Evolutionary conservation across 2,113 vertebrate species (phyloP), one percentile per base, ranked within the genome.

Genomic region (Pitta sordida): DNA sequence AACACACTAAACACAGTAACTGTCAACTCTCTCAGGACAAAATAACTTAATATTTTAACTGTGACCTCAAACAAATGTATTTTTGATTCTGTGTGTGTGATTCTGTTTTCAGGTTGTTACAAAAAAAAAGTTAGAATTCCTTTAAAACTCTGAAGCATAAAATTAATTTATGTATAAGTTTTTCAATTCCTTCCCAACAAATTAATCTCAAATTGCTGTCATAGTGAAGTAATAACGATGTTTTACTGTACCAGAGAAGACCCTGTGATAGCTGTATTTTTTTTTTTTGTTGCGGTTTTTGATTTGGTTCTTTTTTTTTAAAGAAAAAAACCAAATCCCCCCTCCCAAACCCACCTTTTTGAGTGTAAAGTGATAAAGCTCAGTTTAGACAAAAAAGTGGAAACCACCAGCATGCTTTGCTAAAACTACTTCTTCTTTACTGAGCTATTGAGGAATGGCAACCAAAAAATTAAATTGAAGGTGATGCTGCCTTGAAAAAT

Each of bases 1-100:
- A 91, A 91, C 44, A 77, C n/a, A 68, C 95, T 84, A 81, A 93
- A 73, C 39, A 85, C 81, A 51, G 34, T 51, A 95, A 79, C 86
- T 20, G 1, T 63, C 68, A 93, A 63, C 12, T 58, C 79, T 77
- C 32, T 32, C 52, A 77, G 34, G 23, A 89, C 20, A 78, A 89
- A 92, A 51, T 58, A 62, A 55, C 37, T 27, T 58, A 62, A 15
- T 56, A 52, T 78, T 77, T 80, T 86, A 93, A 60, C 49, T 78
- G 19, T 68, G 70, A 49, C 58, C 32, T 77, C 51, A 73, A 20
- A 86, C 19, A 32, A 93, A n/a, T 21, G n/a, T n/a, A n/a, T n/a
- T n/a, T n/a, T n/a, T n/a, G n/a, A n/a, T n/a, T n/a, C n/a, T n/a
- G n/a, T n/a, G n/a, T n/a, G n/a, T n/a, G n/a, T n/a, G n/a, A n/a